These are phyloP conservation scores for Nannobrachium achirus DNA, from an alignment of 2,113 vertebrate genomes.

Conservation along the genomic window DNA sequence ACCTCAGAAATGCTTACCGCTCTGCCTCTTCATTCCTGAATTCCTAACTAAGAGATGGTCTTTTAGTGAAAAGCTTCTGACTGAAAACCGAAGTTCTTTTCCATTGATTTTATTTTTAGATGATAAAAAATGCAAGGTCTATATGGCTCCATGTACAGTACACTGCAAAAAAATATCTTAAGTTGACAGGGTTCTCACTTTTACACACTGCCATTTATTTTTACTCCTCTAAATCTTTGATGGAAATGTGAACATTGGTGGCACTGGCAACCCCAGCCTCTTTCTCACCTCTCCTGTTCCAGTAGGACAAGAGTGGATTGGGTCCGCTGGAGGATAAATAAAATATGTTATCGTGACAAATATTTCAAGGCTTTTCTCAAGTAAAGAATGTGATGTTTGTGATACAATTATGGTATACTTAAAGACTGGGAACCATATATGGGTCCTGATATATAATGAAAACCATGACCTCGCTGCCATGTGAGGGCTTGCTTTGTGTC, in stretches of 20 bases:
- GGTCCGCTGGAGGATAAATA: constrained; percentile 23
- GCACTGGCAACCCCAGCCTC: constrained; percentile 10
- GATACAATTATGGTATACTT: neutral
- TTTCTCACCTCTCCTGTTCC: constrained; percentile 30
- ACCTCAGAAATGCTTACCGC: neutral
- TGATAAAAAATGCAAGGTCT: neutral
- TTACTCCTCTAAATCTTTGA: constrained; percentile 66
- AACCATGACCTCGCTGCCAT: too few species aligned
- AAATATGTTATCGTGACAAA: constrained; percentile 55
- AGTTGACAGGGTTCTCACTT: constrained; percentile 30
- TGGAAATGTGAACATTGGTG: constrained; percentile 33
- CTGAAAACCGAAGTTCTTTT: constrained; percentile 1
- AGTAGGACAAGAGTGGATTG: constrained; percentile 14
- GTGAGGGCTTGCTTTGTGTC: too few species aligned
- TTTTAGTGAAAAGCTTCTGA: neutral
- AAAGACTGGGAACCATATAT: neutral
- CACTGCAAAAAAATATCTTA: too few species aligned
- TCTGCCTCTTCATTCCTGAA: constrained; percentile 9
- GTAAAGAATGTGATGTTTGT: constrained; percentile 7
- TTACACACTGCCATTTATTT: constrained; percentile 56
- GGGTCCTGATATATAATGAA: too few species aligned
- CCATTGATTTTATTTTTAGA: neutral
- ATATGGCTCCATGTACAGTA: constrained; percentile 3
- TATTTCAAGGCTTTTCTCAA: constrained; percentile 21
- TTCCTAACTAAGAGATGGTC: neutral